These are phyloP conservation scores for Aspidiotus rigidus DNA, from an alignment of 2,888 invertebrate species.

Conservation along the genomic window DNA sequence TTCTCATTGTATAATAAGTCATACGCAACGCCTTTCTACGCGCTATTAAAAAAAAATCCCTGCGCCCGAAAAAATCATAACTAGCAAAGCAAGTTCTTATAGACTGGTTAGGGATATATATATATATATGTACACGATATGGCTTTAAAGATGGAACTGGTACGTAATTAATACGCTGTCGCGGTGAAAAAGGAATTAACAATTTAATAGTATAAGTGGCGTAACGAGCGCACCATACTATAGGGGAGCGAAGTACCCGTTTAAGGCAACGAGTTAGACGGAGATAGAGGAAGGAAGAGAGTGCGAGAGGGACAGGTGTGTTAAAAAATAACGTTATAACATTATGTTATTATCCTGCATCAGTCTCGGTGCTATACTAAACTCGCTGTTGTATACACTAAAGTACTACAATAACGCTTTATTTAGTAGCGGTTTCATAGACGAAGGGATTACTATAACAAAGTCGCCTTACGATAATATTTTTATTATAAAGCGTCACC, in stretches of 20 bases:
- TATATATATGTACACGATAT: not conserved
- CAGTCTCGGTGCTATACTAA: slow-evolving; percentile 14
- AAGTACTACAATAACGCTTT: slow-evolving; percentile 31
- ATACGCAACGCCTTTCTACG: too few species aligned
- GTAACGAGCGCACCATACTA: slow-evolving; percentile 18
- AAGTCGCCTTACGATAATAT: slow-evolving; percentile 33
- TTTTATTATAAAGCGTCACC: slow-evolving; percentile 33
- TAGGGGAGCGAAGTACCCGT: slow-evolving; percentile 8
- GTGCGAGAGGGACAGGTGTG: slow-evolving; percentile 25
- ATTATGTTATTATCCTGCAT: too few species aligned
- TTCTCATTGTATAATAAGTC: too few species aligned
- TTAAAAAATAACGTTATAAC: slow-evolving; percentile 16
- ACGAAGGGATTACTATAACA: slow-evolving; percentile 33
- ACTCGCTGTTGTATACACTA: slow-evolving; percentile 12
- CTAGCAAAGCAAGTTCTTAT: too few species aligned
- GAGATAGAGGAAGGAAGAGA: slow-evolving; percentile 20
- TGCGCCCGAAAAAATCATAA: too few species aligned
- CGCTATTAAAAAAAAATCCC: too few species aligned
- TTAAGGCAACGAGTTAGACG: slow-evolving; percentile 21
- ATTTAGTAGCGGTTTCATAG: slow-evolving; percentile 31
- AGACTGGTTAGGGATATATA: too few species aligned
- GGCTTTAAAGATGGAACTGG: slow-evolving; percentile 2
- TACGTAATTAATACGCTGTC: slow-evolving; percentile 2
- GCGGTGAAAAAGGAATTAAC: slow-evolving; percentile 30
- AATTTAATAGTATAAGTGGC: slow-evolving; percentile 36